Evolutionary conservation across 2,113 vertebrate species (phyloP).

Genomic region (Apodemus sylvaticus): DNA sequence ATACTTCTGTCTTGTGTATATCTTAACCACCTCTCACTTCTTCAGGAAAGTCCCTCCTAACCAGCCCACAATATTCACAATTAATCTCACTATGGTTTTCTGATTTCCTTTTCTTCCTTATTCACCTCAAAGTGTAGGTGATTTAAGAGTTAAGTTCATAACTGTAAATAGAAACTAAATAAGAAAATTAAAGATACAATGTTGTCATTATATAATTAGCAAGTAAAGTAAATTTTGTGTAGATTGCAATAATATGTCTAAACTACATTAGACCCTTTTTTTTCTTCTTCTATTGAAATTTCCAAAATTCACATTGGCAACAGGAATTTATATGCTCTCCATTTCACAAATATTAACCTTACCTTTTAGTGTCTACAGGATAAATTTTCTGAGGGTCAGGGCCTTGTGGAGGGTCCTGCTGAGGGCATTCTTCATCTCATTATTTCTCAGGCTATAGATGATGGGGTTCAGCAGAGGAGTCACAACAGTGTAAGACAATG

Average conservation of each 20-base stretch:
- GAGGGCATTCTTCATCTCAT: constrained; percentile 70
- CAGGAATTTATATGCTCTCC: neutral
- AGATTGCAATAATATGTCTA: neutral
- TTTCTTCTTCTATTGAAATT: neutral
- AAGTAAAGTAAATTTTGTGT: neutral
- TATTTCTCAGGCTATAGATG: constrained; percentile 78
- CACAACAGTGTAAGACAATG: constrained; percentile 74
- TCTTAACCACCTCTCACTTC: neutral
- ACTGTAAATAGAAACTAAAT: neutral
- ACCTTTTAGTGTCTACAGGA: neutral
- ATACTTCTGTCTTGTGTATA: neutral
- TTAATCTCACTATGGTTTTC: neutral
- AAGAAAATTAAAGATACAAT: neutral
- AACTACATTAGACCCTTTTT: neutral
- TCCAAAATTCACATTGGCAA: neutral
- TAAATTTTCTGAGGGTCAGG: neutral
- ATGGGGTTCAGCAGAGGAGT: constrained; percentile 77
- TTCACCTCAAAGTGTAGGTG: neutral
- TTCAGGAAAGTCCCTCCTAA: neutral
- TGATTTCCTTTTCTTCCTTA: neutral
- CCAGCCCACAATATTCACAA: neutral
- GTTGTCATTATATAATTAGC: neutral
- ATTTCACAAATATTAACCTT: neutral
- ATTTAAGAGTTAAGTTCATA: neutral
- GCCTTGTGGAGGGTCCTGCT: neutral